Evolutionary conservation across 2,888 invertebrate genomes (phyloP).

Genomic region (Synanthedon formicaeformis): DNA sequence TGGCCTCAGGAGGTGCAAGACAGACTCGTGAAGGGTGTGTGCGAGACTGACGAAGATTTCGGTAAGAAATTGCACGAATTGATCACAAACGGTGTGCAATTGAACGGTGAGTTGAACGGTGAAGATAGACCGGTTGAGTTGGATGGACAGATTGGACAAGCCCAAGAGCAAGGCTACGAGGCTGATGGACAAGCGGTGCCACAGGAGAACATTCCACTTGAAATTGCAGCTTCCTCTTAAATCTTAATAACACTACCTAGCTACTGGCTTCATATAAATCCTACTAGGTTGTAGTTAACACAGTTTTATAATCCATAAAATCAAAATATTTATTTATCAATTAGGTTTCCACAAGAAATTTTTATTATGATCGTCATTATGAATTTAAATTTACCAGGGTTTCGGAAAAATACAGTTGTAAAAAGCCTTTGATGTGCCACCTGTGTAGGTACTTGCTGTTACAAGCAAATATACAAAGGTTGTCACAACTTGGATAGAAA

Average conservation of each 20-base stretch:
- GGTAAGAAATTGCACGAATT: conserved; percentile 75
- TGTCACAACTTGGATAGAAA: too few species aligned
- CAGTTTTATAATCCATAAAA: too few species aligned
- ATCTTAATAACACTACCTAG: conserved; percentile 1
- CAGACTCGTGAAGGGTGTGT: conserved; percentile 75
- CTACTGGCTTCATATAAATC: neutral
- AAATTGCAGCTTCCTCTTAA: conserved; percentile 59
- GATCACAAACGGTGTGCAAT: conserved; percentile 33
- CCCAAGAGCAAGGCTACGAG: conserved; percentile 4
- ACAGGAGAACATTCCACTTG: conserved; percentile 42
- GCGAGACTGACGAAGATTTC: conserved; percentile 79
- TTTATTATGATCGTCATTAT: too few species aligned
- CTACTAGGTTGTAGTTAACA: neutral
- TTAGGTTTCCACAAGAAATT: too few species aligned
- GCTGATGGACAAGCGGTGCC: conserved; percentile 14
- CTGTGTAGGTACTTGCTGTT: too few species aligned
- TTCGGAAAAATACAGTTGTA: too few species aligned
- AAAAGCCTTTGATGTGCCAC: too few species aligned
- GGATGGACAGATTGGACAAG: conserved; percentile 9
- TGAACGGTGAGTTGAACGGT: conserved; percentile 55
- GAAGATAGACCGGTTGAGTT: conserved; percentile 12
- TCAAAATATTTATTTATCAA: too few species aligned
- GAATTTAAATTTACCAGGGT: too few species aligned
- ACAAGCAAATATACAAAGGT: too few species aligned
- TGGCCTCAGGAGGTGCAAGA: conserved; percentile 83